A percentile compares a stretch with the other conserved stretches of the same genome.
These are phyloP conservation scores for Eugnorisma glareosa DNA, from an alignment of 2,888 invertebrate species.

Conservation along the genomic window DNA sequence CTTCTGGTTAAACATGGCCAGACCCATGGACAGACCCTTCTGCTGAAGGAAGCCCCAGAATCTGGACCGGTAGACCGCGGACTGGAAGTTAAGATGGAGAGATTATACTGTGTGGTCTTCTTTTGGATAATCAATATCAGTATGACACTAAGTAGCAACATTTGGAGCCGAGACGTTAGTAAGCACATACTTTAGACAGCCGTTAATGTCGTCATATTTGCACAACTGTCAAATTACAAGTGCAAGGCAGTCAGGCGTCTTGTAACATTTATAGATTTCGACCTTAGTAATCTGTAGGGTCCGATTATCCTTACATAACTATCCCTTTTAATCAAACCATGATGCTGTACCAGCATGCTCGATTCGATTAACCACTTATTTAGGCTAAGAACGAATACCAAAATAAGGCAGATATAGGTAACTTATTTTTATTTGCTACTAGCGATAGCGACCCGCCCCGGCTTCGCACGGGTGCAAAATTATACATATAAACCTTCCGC, in stretches of 20 bases:
- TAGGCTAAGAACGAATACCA: no score
- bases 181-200: neutral
- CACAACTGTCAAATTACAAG: neutral
- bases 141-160: neutral
- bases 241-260: neutral
- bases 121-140: neutral
- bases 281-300: neutral
- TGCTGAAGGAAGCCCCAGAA: conserved; percentile 91
- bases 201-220: neutral
- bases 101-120: neutral
- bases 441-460: no score
- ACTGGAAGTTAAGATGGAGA: conserved; percentile 83
- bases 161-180: neutral
- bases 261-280: neutral
- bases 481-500: no score
- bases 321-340: neutral
- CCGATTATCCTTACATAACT: neutral
- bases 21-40: conserved; percentile 90
- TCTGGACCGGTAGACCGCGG: conserved; percentile 91
- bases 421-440: neutral
- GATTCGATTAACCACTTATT: neutral
- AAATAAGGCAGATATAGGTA: neutral
- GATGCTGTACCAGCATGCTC: neutral
- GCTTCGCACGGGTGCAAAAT: no score
- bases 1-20: conserved; percentile 90